Percentiles rank a stretch among this genome's conserved stretches.
Conservation (phyloP, 2,888 invertebrate genomes). For the Perizoma affinitatum region DNA sequence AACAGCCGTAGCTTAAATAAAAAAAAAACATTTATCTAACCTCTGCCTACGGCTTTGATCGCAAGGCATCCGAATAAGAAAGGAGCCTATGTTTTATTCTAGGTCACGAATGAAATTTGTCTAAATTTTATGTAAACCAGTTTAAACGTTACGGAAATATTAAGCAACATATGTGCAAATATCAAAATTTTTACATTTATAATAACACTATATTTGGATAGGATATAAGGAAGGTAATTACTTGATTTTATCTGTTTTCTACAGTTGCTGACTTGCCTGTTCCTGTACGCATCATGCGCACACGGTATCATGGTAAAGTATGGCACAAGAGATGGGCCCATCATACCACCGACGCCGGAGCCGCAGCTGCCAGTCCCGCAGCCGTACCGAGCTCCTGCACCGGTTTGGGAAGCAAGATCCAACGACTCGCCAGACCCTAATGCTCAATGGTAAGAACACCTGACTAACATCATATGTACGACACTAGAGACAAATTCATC, state of each 20-base stretch:
- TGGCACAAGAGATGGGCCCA: slow-evolving; percentile 85
- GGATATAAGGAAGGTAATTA: neutral
- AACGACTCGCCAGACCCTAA: slow-evolving; percentile 85
- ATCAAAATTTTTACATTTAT: too few relatives aligned
- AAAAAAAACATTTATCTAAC: too few relatives aligned
- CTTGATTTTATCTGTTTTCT: slow-evolving; percentile 4
- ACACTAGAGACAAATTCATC: slow-evolving; percentile 85
- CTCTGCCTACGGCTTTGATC: too few relatives aligned
- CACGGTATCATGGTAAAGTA: slow-evolving; percentile 85
- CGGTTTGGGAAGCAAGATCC: slow-evolving; percentile 85
- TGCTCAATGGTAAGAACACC: slow-evolving; percentile 80
- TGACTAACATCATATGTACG: slow-evolving; percentile 40
- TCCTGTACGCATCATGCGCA: slow-evolving; percentile 72
- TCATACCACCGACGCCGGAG: slow-evolving; percentile 83
- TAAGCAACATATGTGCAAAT: too few relatives aligned
- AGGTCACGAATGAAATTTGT: too few relatives aligned
- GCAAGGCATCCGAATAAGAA: too few relatives aligned
- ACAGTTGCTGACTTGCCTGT: slow-evolving; percentile 75
- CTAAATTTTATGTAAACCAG: too few relatives aligned
- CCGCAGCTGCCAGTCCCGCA: slow-evolving; percentile 72
- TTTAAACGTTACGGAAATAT: too few relatives aligned
- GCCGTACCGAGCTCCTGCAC: slow-evolving; percentile 83
- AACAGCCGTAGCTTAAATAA: too few relatives aligned
- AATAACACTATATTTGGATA: too few relatives aligned
- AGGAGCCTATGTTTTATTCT: too few relatives aligned